Evolutionary conservation across 2,888 invertebrate genomes (phyloP).

Genomic region (Caenorhabditis sp.): DNA sequence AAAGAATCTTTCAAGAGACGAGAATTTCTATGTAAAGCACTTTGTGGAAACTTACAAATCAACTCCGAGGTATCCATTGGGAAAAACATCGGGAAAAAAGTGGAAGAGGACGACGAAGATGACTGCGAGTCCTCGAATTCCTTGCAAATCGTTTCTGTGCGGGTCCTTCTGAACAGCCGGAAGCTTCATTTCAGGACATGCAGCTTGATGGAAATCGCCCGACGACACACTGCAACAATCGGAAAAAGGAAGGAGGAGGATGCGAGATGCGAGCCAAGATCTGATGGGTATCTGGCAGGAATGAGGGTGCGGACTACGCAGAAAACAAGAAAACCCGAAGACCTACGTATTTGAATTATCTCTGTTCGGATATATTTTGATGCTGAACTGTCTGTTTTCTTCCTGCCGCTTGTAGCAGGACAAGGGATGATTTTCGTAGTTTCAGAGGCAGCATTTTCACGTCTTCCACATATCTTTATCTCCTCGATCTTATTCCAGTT

Average conservation of each 20-base stretch:
- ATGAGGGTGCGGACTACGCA: constrained; percentile 7
- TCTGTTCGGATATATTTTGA: not conserved
- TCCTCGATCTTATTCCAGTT: too few species aligned
- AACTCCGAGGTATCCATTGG: constrained; percentile 56
- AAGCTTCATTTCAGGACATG: not conserved
- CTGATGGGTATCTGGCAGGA: not conserved
- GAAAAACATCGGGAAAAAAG: constrained; percentile 41
- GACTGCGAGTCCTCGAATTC: constrained; percentile 21
- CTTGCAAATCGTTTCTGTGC: constrained; percentile 24
- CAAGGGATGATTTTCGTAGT: not conserved
- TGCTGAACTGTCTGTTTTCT: not conserved
- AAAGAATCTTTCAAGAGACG: constrained; percentile 19
- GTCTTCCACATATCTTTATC: too few species aligned
- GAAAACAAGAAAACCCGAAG: not conserved
- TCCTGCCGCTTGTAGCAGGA: not conserved
- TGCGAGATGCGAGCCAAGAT: not conserved
- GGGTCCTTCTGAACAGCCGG: not conserved
- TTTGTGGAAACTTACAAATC: constrained; percentile 36
- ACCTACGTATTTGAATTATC: not conserved
- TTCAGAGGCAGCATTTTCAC: too few species aligned
- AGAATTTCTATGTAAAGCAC: not conserved
- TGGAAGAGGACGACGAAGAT: constrained; percentile 47
- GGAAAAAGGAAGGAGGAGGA: not conserved
- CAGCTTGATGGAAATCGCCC: not conserved
- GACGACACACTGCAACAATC: not conserved